A percentile compares a stretch with the other conserved stretches of the same genome.
Evolutionary conservation across 2,113 vertebrate genomes (phyloP).

Genomic region (Struthidea cinerea): DNA sequence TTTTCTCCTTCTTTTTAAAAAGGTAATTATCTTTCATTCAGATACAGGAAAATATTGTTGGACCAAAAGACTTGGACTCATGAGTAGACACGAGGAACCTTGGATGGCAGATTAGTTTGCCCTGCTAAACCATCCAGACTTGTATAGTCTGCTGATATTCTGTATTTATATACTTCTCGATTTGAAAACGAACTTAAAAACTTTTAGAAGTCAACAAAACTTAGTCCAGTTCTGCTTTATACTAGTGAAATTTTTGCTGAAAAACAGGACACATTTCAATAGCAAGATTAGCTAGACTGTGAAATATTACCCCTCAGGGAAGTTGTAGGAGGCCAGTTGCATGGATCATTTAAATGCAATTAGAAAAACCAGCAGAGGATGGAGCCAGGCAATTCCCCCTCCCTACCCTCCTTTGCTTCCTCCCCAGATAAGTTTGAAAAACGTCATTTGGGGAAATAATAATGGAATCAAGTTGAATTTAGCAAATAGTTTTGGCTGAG

Average conservation of each 20-base stretch:
- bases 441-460: conserved; percentile 10
- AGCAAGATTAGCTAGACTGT: conserved; percentile 45
- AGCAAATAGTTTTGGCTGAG: neutral
- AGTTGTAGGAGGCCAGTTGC: conserved; percentile 43
- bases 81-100: neutral
- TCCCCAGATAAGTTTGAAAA: neutral
- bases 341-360: conserved; percentile 63
- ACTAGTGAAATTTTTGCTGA: neutral
- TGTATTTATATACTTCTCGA: neutral
- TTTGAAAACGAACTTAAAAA: neutral
- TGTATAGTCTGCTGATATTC: neutral
- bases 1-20: neutral
- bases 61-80: neutral
- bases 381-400: conserved; percentile 45
- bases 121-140: neutral
- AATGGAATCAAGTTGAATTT: conserved; percentile 12
- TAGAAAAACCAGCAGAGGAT: conserved; percentile 59
- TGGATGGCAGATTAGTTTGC: neutral
- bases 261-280: conserved; percentile 11
- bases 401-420: neutral
- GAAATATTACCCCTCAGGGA: conserved; percentile 57
- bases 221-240: neutral
- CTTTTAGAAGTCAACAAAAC: neutral
- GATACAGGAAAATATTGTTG: neutral
- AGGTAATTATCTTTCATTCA: neutral